phyloP scores from a whole-genome alignment of 2,113 vertebrate species.

The Hippolais icterina region DNA sequence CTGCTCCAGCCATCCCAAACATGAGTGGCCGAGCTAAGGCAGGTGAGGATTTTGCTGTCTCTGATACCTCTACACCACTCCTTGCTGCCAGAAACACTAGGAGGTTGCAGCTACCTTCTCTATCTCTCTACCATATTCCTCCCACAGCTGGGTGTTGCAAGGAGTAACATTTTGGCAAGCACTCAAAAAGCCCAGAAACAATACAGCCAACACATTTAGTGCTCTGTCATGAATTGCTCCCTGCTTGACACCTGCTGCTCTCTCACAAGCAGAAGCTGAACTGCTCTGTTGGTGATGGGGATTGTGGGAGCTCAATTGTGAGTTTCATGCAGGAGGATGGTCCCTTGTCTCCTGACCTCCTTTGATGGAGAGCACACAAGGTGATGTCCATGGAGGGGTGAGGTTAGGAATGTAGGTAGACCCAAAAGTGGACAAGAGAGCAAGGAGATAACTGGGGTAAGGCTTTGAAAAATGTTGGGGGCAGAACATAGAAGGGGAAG shows the following conservation, averaged over 20 bases:
- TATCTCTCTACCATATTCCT: not conserved
- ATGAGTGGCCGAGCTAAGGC: not conserved
- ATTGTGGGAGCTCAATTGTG: rapidly evolving
- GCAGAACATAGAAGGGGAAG: not conserved
- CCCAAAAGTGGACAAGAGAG: not conserved
- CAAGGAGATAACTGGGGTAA: not conserved
- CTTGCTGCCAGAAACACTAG: not conserved
- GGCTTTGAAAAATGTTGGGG: not conserved
- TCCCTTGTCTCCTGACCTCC: not conserved
- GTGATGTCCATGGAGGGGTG: not conserved
- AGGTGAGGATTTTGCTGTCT: not conserved
- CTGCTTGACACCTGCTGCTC: not conserved
- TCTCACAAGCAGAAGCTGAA: not conserved
- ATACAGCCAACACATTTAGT: not conserved
- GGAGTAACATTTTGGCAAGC: not conserved
- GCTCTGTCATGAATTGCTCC: rapidly evolving
- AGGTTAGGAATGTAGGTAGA: not conserved
- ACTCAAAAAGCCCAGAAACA: not conserved
- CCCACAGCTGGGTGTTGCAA: not conserved
- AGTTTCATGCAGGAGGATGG: not conserved
- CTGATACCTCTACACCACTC: not conserved
- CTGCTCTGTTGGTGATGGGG: rapidly evolving
- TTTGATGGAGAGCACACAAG: not conserved
- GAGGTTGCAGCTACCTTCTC: not conserved
- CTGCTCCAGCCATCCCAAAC: not conserved